phyloP scores from a whole-genome alignment of 2,797 vertebrate genomes.

The Eutrigla gurnardus region DNA sequence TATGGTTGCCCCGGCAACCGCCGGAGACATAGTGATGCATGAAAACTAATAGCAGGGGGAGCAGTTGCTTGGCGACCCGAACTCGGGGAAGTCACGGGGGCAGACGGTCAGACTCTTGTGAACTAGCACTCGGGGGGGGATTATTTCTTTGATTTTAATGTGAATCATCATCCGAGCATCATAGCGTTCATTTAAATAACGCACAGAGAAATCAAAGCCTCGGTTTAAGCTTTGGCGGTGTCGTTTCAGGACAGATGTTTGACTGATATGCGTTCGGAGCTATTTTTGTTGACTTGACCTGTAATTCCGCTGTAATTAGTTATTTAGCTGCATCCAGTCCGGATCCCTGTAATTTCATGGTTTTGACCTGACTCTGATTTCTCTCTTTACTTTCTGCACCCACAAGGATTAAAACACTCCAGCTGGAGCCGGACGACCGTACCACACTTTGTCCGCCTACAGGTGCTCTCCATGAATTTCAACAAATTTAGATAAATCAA shows the following conservation, averaged over 20 bases:
- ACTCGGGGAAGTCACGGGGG: conserved; percentile 86
- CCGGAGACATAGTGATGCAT: conserved; percentile 89
- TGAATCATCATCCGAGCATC: conserved; percentile 12
- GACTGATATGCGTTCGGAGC: neutral
- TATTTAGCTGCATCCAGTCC: too few relatives aligned
- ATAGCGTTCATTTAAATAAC: conserved; percentile 15
- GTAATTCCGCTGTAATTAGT: conserved; percentile 20
- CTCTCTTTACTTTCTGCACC: conserved; percentile 24
- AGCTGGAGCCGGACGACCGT: conserved; percentile 17
- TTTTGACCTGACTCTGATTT: conserved; percentile 34
- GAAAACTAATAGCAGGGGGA: conserved; percentile 85
- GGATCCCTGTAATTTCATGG: too few relatives aligned
- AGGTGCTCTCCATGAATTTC: conserved; percentile 21
- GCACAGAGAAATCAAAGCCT: neutral
- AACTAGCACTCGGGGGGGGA: conserved; percentile 61
- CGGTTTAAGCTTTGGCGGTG: neutral
- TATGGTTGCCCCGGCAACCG: conserved; percentile 89
- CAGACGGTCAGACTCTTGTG: conserved; percentile 82
- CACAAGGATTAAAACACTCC: conserved; percentile 12
- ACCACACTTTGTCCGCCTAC: conserved; percentile 29
- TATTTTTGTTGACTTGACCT: conserved; percentile 26
- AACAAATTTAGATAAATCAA: conserved; percentile 2
- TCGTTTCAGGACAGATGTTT: neutral
- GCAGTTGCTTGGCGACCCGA: conserved; percentile 89
- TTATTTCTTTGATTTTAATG: conserved; percentile 35